Base-by-base conservation (phyloP, 2,797 vertebrate species). In the Syncerus caffer region DNA sequence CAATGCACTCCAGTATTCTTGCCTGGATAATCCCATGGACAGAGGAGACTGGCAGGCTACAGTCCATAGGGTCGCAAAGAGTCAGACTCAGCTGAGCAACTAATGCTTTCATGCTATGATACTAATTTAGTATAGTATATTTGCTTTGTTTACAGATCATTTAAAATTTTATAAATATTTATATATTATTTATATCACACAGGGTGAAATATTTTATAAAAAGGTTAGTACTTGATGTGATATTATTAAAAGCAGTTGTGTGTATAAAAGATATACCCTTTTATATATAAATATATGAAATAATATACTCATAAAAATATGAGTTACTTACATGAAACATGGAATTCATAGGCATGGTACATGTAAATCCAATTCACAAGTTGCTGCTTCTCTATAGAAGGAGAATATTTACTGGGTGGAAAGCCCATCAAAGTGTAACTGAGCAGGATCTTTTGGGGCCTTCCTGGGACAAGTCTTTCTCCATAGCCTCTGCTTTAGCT, bases 121-220 rank as follows among this genome's bases (percentile, higher is more conserved):
- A 67, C 64, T 34, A 38, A 38, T 38, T 51, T 50, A 55, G 17
- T 45, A 71, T 27, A 25, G 9, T 74, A 64, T 53, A 76, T 50
- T 27, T 80, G 10, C 1, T 55, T n/a, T 91, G 45, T 82, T 85
- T 80, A 45, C 2, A 80, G 6, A 11, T 82, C 1, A 62, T 27
- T 58, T 78, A 90, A 55, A 87, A 45, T 64, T 94, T n/a, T 71
- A 62, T 42, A 89, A n/a, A 74, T 27, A 71, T 51, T 51, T 71
- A 47, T 10, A 76, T 38, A 82, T 67, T 78, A 5, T 64, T 13
- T 82, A 57, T 78, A 45, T 62, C 42, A 31, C 55, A 45, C 42
- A 53, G 4, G 7, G 13, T 85, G 2, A 93, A 85, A 53, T 58
- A 19, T 62, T 88, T 97, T n/a, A 53, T 51, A 17, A 79, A 85